A percentile compares a stretch with the other conserved stretches of the same genome.
Evolutionary conservation across 1,140 invertebrate species (phyloP).

Genomic region (Arion vulgaris): DNA sequence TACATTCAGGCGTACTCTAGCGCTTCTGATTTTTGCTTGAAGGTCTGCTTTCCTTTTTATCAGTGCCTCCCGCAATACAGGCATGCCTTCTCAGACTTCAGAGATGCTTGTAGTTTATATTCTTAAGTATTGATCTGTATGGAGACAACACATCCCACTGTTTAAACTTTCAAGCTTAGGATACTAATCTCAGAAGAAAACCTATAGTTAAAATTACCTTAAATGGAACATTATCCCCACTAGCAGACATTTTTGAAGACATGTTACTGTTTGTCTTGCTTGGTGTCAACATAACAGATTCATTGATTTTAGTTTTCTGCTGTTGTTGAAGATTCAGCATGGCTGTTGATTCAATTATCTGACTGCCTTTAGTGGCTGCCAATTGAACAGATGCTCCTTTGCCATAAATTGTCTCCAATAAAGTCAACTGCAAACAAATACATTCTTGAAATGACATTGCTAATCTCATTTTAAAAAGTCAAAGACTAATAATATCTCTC

Average conservation of each 20-base stretch:
- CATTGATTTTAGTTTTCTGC: constrained; percentile 44
- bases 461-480: no score
- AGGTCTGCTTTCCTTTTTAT: no score
- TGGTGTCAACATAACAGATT: constrained; percentile 32
- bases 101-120: no score
- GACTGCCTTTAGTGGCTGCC: constrained; percentile 71
- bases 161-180: no score
- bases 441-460: not conserved
- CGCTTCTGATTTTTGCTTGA: no score
- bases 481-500: no score
- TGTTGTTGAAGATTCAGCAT: constrained; percentile 77
- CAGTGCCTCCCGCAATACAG: no score
- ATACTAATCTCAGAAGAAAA: no score
- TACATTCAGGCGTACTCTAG: no score
- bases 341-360: constrained; percentile 87
- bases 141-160: no score
- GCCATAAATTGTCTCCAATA: constrained; percentile 90
- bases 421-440: constrained; percentile 76
- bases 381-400: constrained; percentile 78
- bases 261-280: constrained; percentile 35
- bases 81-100: no score
- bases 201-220: constrained; percentile 61
- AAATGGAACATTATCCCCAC: constrained; percentile 56
- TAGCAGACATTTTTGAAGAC: constrained; percentile 39
- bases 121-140: no score